These are phyloP conservation scores for Hystrix brachyura DNA, from an alignment of 2,113 vertebrate species.

Conservation along the genomic window DNA sequence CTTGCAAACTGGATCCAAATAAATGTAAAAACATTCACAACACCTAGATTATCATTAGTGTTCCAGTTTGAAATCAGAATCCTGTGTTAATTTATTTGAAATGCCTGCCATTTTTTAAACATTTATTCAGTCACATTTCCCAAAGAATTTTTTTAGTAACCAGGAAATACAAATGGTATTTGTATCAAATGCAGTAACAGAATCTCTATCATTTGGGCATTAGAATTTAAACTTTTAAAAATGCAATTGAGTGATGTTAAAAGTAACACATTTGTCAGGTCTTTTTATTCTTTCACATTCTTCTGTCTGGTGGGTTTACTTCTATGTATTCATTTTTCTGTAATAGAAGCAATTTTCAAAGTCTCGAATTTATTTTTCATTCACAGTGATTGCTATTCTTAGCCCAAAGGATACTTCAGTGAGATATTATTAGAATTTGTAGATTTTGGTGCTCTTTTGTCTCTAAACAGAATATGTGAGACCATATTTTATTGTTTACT, in stretches of 20 bases:
- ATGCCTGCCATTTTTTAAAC: neutral
- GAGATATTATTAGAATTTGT: constrained; percentile 51
- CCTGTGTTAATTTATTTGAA: constrained; percentile 63
- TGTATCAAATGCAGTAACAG: constrained; percentile 63
- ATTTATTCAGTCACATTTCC: constrained; percentile 62
- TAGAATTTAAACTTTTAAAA: constrained; percentile 65
- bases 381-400: neutral
- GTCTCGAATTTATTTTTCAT: constrained; percentile 58
- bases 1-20: constrained; percentile 31
- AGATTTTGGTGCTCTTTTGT: constrained; percentile 26
- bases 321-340: constrained; percentile 9
- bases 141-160: constrained; percentile 41
- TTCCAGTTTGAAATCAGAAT: constrained; percentile 63
- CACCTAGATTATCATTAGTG: constrained; percentile 46
- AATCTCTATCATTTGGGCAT: constrained; percentile 41
- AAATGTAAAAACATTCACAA: constrained; percentile 58
- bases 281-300: constrained; percentile 55
- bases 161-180: constrained; percentile 54
- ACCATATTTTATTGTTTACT: neutral
- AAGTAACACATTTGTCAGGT: constrained; percentile 24
- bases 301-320: constrained; percentile 61
- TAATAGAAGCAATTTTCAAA: constrained; percentile 53
- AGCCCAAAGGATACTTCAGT: neutral
- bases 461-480: neutral
- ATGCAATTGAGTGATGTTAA: constrained; percentile 34